Evolutionary conservation across 2,113 vertebrate genomes (phyloP), one percentile per base, ranked within the genome.

Genomic region (Struthio camelus): DNA sequence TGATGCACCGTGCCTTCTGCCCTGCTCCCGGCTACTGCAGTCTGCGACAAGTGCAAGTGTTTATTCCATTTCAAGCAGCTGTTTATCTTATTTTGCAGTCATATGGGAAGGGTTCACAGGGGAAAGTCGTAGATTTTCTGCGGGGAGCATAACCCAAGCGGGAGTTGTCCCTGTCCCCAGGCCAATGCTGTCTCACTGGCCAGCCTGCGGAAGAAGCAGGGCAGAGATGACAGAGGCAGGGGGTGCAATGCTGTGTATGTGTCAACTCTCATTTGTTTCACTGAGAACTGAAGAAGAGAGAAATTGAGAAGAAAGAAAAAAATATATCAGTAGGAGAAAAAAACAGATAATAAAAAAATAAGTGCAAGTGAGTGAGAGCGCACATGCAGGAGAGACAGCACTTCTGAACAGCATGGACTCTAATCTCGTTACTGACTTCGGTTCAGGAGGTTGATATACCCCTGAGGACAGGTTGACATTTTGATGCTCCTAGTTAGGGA

Each of bases 391-490:
- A 73, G 53, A 71, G 75, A 36, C 1, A 9, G 61, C 64, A 25
- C 65, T 93, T 80, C 54, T 77, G 81, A 95, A 32, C 44, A 86
- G 80, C 85, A 32, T 2, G 12, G 72, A 22, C 75, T 91, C 90
- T 97, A 90, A 97, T 96, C 92, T 97, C 3, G 3, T 97, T 95
- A 89, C 76, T 20, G 83, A 76, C 78, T 78, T 87, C 66, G 92
- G 73, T 59, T 97, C 11, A 9, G 85, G 94, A 97, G 94, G 94
- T 89, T 97, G 97, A 97, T 96, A 89, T 38, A 97, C 88, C 97
- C 97, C 97, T 93, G 95, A 97, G 97, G 97, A 97, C 96, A 98
- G 95, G 97, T 50, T 98, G 97, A 97, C 97, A 97, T 98, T 97
- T 97, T 95, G 84, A 96, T 97, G 96, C 83, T 98, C 95, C 95